Evolutionary conservation across 2,113 vertebrate species (phyloP).

Genomic region (Puntigrus tetrazona): DNA sequence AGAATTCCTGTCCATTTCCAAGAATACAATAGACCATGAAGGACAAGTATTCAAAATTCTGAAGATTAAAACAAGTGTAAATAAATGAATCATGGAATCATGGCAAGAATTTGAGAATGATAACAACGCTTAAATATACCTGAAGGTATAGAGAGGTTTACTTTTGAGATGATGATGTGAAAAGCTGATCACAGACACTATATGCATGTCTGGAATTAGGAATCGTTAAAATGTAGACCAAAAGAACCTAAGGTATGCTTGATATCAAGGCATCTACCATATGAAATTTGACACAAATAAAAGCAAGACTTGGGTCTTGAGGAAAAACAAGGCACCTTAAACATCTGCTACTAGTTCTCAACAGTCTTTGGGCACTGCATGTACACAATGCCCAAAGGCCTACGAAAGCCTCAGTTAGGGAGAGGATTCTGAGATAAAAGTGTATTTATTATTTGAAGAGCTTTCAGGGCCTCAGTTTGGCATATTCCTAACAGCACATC

Average conservation of each 20-base stretch:
- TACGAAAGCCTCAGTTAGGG: neutral
- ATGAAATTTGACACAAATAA: neutral
- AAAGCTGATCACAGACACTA: neutral
- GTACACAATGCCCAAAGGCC: neutral
- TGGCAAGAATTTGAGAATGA: neutral
- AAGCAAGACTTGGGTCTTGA: neutral
- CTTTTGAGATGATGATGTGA: neutral
- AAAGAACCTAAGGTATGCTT: too few species aligned
- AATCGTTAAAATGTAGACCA: neutral
- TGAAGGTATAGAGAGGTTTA: neutral
- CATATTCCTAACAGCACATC: neutral
- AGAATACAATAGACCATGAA: neutral
- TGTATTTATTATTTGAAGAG: neutral
- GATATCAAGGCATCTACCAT: too few species aligned
- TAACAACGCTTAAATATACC: neutral
- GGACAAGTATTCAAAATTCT: neutral
- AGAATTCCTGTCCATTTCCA: neutral
- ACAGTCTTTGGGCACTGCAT: neutral
- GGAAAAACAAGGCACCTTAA: neutral
- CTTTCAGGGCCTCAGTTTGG: neutral
- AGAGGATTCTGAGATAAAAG: conserved; percentile 13
- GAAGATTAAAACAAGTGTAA: neutral
- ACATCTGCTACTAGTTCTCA: neutral
- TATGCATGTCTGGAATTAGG: neutral
- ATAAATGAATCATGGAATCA: conserved; percentile 1